Percentiles rank a stretch among this genome's conserved stretches.
These are phyloP conservation scores for Unio pictorum DNA, from an alignment of 2,888 invertebrate genomes.

Conservation along the genomic window DNA sequence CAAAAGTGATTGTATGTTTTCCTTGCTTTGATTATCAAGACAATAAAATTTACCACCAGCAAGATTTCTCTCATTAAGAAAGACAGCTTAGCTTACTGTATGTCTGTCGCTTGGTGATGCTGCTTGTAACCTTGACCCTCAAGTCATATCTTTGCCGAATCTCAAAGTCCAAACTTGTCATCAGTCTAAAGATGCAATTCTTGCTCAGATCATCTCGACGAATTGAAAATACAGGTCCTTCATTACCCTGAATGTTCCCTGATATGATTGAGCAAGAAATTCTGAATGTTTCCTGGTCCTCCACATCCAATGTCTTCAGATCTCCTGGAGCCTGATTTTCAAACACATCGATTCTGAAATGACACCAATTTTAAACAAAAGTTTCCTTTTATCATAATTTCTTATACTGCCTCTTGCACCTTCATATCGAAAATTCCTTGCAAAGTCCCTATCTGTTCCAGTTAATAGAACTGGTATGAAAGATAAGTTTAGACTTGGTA, in stretches of 20 bases:
- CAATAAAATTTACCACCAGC: neutral
- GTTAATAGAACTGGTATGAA: too few relatives aligned
- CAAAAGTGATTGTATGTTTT: too few relatives aligned
- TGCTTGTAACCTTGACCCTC: constrained; percentile 63
- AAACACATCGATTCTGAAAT: constrained; percentile 79
- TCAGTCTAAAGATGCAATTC: constrained; percentile 86
- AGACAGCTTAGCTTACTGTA: constrained; percentile 7
- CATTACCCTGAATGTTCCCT: constrained; percentile 19
- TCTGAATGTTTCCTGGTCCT: constrained; percentile 34
- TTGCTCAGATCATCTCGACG: constrained; percentile 83
- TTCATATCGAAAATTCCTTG: too few relatives aligned
- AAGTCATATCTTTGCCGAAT: constrained; percentile 78
- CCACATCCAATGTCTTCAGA: constrained; percentile 80
- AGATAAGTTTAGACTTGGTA: too few relatives aligned
- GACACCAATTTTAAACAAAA: neutral
- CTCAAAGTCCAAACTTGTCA: constrained; percentile 81
- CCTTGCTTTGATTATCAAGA: too few relatives aligned
- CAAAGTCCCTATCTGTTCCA: too few relatives aligned
- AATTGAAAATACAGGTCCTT: constrained; percentile 35
- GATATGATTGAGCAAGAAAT: constrained; percentile 35
- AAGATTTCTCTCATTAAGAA: neutral
- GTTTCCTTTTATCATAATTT: too few relatives aligned
- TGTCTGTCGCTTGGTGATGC: constrained; percentile 19
- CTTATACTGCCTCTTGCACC: too few relatives aligned
- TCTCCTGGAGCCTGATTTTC: constrained; percentile 82